Evolutionary conservation across 92 coral and sea anemone genomes (phyloP).

Genomic region (Desmophyllum pertusum): DNA sequence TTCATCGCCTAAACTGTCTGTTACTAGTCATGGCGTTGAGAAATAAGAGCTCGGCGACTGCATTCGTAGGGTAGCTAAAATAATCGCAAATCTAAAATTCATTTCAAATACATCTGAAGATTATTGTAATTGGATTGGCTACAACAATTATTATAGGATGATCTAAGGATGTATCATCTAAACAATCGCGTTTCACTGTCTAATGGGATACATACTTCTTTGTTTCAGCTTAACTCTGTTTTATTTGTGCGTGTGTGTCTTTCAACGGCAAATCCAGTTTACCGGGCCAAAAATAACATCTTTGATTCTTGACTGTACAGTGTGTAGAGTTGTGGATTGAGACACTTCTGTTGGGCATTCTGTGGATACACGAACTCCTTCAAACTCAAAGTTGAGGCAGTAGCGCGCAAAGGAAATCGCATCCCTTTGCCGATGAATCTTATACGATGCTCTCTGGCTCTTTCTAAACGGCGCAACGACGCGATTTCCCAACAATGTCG

Average conservation of each 20-base stretch:
- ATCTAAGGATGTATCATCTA: not conserved
- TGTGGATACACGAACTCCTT: not conserved
- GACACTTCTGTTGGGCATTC: not conserved
- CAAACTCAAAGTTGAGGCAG: not conserved
- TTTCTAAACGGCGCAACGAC: not conserved
- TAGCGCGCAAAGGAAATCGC: not conserved
- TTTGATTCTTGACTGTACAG: not conserved
- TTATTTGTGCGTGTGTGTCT: not conserved
- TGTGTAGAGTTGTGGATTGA: not conserved
- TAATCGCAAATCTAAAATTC: not conserved
- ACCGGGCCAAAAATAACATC: not conserved
- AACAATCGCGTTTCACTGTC: not conserved
- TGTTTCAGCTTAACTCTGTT: not conserved
- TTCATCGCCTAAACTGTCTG: not conserved
- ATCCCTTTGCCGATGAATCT: not conserved
- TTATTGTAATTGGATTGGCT: not conserved
- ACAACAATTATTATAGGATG: not conserved
- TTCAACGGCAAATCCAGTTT: not conserved
- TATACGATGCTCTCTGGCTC: not conserved
- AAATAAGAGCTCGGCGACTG: not conserved
- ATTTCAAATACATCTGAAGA: not conserved
- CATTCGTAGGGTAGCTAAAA: not conserved
- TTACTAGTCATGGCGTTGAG: not conserved
- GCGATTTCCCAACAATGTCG: not conserved
- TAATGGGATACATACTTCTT: not conserved